Conservation (phyloP, 35 echinoderm and acorn worm species). For the Acanthaster planci region DNA sequence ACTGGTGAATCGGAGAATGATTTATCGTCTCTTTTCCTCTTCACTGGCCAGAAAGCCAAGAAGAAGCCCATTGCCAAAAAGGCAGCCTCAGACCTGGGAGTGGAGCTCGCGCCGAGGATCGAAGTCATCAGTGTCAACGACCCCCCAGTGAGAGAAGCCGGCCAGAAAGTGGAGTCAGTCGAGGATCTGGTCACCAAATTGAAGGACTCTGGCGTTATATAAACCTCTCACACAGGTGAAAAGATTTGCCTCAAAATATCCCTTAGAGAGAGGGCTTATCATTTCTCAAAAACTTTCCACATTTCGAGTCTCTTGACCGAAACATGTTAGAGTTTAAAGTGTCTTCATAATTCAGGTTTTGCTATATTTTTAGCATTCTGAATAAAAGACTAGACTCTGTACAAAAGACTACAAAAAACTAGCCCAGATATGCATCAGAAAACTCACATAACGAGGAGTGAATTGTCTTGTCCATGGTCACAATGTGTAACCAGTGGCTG, state of each 20-base stretch:
- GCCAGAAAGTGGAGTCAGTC: slow-evolving; percentile 87
- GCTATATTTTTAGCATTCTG: too few relatives aligned
- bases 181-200: slow-evolving; percentile 79
- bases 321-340: too few relatives aligned
- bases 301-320: too few relatives aligned
- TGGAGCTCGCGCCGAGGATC: slow-evolving; percentile 69
- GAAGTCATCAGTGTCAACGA: slow-evolving; percentile 84
- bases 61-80: slow-evolving; percentile 96
- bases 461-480: too few relatives aligned
- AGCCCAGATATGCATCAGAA: too few relatives aligned
- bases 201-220: slow-evolving; percentile 80
- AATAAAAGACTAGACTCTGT: too few relatives aligned
- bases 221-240: background rate
- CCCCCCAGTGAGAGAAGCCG: slow-evolving; percentile 82
- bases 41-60: slow-evolving; percentile 91
- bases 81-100: slow-evolving; percentile 71
- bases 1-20: background rate
- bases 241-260: background rate
- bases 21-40: background rate
- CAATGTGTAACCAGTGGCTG: too few relatives aligned
- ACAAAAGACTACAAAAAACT: too few relatives aligned
- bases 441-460: too few relatives aligned
- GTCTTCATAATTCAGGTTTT: too few relatives aligned
- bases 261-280: too few relatives aligned
- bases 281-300: too few relatives aligned